A percentile compares a stretch with the other conserved stretches of the same genome.
Evolutionary conservation across 2,113 vertebrate species (phyloP).

Genomic region (Scomber colias): DNA sequence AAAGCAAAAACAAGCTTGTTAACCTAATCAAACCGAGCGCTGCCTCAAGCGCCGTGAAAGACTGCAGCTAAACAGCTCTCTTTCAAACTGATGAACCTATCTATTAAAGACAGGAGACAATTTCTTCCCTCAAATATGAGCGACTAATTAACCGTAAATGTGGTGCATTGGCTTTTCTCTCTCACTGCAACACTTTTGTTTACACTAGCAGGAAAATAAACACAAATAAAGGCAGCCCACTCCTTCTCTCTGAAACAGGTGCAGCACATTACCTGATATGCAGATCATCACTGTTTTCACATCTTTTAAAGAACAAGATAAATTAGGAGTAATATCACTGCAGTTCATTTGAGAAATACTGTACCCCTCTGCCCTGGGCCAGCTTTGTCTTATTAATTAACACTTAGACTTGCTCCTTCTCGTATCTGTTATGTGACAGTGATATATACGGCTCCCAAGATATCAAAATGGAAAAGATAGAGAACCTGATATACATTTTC

Average conservation of each 20-base stretch:
- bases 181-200: slow-evolving; percentile 58
- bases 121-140: slow-evolving; percentile 35
- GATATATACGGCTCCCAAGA: slow-evolving; percentile 61
- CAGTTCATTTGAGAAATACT: slow-evolving; percentile 48
- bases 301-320: slow-evolving; percentile 9
- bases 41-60: slow-evolving; percentile 51
- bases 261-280: slow-evolving; percentile 34
- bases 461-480: slow-evolving; percentile 57
- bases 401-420: slow-evolving; percentile 51
- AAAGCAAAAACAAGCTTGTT: slow-evolving; percentile 79
- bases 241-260: slow-evolving; percentile 49
- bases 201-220: slow-evolving; percentile 60
- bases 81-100: slow-evolving; percentile 51
- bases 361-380: slow-evolving; percentile 43
- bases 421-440: slow-evolving; percentile 63
- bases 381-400: slow-evolving; percentile 68
- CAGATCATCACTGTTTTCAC: slow-evolving; percentile 11
- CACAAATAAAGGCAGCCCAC: slow-evolving; percentile 62
- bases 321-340: slow-evolving; percentile 30
- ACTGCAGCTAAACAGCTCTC: slow-evolving; percentile 60
- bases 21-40: slow-evolving; percentile 68
- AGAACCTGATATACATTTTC: slow-evolving; percentile 46
- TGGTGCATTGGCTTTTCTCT: slow-evolving; percentile 53
- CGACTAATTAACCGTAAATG: slow-evolving; percentile 57
- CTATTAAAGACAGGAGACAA: slow-evolving; percentile 37